A percentile compares a stretch with the other conserved stretches of the same genome.
These are phyloP conservation scores for Microhierax caerulescens DNA, from an alignment of 2,797 vertebrate genomes.

Conservation along the genomic window DNA sequence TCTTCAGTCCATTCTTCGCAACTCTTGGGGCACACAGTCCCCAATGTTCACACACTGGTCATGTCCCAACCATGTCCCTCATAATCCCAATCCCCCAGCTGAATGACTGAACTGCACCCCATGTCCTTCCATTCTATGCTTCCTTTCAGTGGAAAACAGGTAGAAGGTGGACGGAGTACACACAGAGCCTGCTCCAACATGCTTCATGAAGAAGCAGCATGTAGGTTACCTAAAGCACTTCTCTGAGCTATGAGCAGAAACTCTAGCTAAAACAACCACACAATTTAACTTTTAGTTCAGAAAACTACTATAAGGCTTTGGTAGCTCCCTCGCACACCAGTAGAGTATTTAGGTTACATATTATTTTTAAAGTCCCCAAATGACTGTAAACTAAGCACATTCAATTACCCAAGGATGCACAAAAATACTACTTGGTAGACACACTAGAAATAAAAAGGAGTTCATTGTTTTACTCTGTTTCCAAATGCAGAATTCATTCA, in stretches of 20 bases:
- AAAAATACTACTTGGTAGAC: background rate
- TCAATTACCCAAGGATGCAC: background rate
- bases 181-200: background rate
- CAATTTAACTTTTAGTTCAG: background rate
- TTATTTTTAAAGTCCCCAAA: background rate
- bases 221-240: background rate
- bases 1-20: background rate
- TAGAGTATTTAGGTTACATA: accelerated
- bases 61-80: background rate
- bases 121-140: background rate
- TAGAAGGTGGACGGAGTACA: background rate
- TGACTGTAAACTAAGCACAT: background rate
- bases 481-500: background rate
- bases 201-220: background rate
- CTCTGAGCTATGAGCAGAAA: background rate
- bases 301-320: background rate
- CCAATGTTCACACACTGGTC: background rate
- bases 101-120: accelerated
- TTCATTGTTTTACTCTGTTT: background rate
- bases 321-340: background rate
- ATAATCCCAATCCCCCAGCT: accelerated
- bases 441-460: background rate
- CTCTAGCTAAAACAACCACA: background rate
- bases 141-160: background rate
- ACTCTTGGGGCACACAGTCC: background rate